These are phyloP conservation scores for Lutra lutra DNA, from an alignment of 2,797 vertebrate species.

Conservation along the genomic window DNA sequence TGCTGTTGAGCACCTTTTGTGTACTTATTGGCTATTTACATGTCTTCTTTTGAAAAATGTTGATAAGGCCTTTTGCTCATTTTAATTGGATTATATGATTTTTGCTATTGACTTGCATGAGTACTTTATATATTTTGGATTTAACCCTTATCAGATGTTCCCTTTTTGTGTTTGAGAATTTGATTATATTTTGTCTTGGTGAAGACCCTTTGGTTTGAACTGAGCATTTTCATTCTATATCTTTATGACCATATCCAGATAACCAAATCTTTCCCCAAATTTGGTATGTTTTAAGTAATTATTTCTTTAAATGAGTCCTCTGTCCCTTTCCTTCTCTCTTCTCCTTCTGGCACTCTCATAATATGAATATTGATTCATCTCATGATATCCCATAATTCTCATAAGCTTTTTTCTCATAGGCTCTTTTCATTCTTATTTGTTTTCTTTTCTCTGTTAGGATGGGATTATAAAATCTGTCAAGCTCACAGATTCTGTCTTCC, in stretches of 20 bases:
- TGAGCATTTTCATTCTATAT: background rate
- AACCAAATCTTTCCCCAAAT: background rate
- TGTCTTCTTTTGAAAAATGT: background rate
- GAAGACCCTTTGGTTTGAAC: background rate
- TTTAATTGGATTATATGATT: background rate
- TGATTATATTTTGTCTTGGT: background rate
- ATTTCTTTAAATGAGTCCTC: background rate
- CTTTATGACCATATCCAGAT: background rate
- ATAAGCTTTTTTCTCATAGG: background rate
- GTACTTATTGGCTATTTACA: background rate
- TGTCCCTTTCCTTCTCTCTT: background rate
- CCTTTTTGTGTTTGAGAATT: background rate
- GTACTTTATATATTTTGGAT: background rate
- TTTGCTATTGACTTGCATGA: background rate
- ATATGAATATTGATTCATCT: background rate
- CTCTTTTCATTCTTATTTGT: background rate
- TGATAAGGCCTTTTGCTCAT: background rate
- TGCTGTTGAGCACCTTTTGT: background rate
- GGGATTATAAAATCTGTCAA: background rate
- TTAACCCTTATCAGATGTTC: background rate
- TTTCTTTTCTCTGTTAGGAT: background rate
- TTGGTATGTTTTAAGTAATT: background rate
- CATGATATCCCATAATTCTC: background rate
- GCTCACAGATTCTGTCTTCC: background rate
- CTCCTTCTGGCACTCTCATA: background rate